These are phyloP conservation scores for Orientallactaga bullata DNA, from an alignment of 2,113 vertebrate genomes.

Conservation along the genomic window DNA sequence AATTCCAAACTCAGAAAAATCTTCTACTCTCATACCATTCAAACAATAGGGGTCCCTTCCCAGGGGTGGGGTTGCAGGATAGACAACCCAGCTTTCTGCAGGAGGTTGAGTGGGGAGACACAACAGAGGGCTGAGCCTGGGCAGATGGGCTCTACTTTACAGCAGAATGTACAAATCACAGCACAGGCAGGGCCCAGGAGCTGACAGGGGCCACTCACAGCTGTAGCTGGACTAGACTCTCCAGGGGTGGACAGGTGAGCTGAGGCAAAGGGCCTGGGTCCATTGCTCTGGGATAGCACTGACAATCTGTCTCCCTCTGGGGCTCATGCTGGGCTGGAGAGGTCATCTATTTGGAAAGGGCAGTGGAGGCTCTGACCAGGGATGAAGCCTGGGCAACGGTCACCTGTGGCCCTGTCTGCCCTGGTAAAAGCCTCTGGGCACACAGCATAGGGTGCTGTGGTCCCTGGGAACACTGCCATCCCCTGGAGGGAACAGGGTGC, in stretches of 20 bases:
- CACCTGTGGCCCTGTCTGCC: background rate
- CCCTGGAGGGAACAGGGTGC: background rate
- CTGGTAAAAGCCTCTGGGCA: background rate
- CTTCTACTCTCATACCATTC: background rate
- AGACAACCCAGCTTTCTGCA: background rate
- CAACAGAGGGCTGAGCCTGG: background rate
- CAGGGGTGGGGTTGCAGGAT: background rate
- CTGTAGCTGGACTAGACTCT: background rate
- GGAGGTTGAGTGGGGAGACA: background rate
- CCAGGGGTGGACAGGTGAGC: too few species aligned
- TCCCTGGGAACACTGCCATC: background rate
- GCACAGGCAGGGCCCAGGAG: accelerated
- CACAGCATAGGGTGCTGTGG: background rate
- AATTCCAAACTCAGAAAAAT: background rate
- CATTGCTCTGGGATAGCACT: background rate
- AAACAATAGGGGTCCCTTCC: conserved; percentile 23
- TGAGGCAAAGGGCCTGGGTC: background rate
- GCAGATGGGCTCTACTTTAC: background rate
- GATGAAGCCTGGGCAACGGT: background rate
- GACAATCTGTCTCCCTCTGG: background rate
- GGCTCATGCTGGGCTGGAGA: background rate
- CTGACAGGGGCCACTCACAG: background rate
- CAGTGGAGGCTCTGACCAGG: background rate
- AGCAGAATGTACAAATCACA: background rate
- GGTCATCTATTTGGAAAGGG: background rate